Evolutionary conservation across 2,797 vertebrate genomes (phyloP), one percentile per base, ranked within the genome.

Genomic region (Glyptemys insculpta): DNA sequence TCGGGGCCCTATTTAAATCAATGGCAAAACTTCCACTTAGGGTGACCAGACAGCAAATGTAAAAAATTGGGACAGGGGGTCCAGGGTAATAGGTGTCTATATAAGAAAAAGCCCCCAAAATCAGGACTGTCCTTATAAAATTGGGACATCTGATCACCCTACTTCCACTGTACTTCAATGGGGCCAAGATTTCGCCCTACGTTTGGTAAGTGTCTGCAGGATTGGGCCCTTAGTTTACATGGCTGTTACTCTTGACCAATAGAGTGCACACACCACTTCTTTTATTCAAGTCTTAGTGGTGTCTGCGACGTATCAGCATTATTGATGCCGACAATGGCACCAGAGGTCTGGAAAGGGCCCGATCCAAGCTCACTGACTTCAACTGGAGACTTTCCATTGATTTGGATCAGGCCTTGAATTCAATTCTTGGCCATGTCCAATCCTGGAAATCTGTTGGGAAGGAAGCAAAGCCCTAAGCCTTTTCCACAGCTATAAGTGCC

Each of bases 181-280:
- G 50, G 34, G 19, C 18, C 37, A 19, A 31, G 52, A 59, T 74
- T 59, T 0, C 0, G 54, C 3, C 6, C 62, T 15, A 25, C 6
- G 78, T 4, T 0, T 12, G 72, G 54, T 18, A 72, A 62, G 44
- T 0, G 4, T 0, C 2, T 25, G 8, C 2, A 79, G 68, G 79
- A 88, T 10, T 0, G 0, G 6, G 41, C 44, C 79, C 29, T 21
- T 83, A 10, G 0, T 50, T 83, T 81, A 72, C 29, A 65, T 68
- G 4, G 85, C 72, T 85, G 87, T 52, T 88, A 72, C 88, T 81
- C 23, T 81, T 50, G 53, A 89, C 91, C 31, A 56, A 90, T 86
- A 85, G 68, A 59, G 34, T 37, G 62, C 8, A 9, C 62, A 68
- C 2, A 10, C 11, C 12, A 21, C 62, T n/a, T 68, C 18, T 16